These are phyloP conservation scores for Microchrysa polita DNA, from an alignment of 2,888 invertebrate species.

Conservation along the genomic window DNA sequence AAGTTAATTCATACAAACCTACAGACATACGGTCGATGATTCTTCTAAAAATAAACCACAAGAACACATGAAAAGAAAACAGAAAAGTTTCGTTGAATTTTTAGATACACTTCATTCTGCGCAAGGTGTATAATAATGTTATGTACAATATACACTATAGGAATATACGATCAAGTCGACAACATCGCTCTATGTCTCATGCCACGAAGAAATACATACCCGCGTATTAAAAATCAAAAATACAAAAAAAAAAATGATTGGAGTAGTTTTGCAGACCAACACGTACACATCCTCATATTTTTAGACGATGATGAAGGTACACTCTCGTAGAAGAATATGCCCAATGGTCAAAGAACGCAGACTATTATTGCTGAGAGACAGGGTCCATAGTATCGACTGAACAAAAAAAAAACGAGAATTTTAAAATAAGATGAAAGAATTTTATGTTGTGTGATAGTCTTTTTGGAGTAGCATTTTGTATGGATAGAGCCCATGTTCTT, in stretches of 20 bases:
- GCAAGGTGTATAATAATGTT: neutral
- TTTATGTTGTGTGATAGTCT: neutral
- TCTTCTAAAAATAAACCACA: neutral
- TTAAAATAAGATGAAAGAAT: neutral
- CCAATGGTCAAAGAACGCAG: constrained; percentile 32
- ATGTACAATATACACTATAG: no score
- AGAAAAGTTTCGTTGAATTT: neutral
- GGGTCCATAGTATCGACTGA: constrained; percentile 10
- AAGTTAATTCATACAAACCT: neutral
- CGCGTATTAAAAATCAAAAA: no score
- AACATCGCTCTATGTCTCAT: no score
- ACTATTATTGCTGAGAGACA: constrained; percentile 31
- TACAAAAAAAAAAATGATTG: no score
- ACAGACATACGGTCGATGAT: constrained; percentile 19
- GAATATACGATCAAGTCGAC: no score
- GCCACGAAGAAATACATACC: no score
- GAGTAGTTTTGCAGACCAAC: no score
- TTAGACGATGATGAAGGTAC: no score
- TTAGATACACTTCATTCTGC: neutral
- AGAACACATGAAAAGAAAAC: no score
- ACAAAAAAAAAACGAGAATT: no score
- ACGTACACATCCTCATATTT: no score
- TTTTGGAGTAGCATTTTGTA: neutral
- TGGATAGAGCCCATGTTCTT: no score
- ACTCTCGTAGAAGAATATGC: constrained; percentile 19